Conservation (phyloP, 2,797 vertebrate species). For the Pseudomugil tenellus region DNA sequence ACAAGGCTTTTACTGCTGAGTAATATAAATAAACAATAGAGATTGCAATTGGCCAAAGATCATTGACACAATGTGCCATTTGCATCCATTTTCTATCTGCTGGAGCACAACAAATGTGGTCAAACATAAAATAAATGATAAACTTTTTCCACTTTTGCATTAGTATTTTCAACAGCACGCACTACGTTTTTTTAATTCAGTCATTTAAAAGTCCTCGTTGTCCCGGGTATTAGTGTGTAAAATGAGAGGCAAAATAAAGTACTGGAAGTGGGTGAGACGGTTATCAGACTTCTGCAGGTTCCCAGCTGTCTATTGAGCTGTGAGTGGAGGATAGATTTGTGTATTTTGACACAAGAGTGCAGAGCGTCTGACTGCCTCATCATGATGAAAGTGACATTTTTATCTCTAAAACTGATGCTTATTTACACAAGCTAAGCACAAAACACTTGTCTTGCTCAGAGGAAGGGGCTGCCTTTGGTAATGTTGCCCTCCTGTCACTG, state of each 20-base stretch:
- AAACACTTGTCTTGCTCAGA: slow-evolving; percentile 10
- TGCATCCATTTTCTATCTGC: too few relatives aligned
- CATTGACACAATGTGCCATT: too few relatives aligned
- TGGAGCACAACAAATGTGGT: background rate
- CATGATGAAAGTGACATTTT: slow-evolving; percentile 43
- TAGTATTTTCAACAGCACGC: background rate
- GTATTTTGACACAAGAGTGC: slow-evolving; percentile 46
- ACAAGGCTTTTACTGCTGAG: too few relatives aligned
- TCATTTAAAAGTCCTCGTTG: background rate
- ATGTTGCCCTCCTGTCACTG: background rate
- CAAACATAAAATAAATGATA: background rate
- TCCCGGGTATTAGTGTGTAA: background rate
- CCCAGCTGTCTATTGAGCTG: slow-evolving; percentile 1
- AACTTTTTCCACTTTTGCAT: background rate
- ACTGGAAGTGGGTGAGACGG: background rate
- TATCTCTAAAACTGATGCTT: slow-evolving; percentile 33
- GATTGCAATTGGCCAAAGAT: too few relatives aligned
- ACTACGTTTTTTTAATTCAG: background rate
- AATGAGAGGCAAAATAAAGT: background rate
- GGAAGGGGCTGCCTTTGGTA: slow-evolving; percentile 4
- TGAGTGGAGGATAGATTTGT: slow-evolving; percentile 23
- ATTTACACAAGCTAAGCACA: slow-evolving; percentile 33
- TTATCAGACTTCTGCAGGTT: slow-evolving; percentile 22
- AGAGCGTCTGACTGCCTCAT: slow-evolving; percentile 17
- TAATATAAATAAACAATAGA: too few relatives aligned